Conservation (phyloP, 2,113 vertebrate species). For the Heliornis fulica region DNA sequence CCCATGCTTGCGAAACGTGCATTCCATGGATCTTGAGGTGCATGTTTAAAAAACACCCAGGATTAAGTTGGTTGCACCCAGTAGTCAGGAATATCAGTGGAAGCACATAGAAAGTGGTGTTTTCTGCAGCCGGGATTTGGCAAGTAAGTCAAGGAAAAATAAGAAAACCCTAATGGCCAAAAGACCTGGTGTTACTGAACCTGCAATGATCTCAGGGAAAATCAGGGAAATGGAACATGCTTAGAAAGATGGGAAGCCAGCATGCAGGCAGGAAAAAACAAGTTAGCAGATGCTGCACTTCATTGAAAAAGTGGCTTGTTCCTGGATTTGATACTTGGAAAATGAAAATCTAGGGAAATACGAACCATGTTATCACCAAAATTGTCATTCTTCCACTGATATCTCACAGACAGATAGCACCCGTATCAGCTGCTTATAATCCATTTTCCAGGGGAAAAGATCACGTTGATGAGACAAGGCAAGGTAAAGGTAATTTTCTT, state of each 20-base stretch:
- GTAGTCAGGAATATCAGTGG: not conserved
- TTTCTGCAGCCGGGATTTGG: not conserved
- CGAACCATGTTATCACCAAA: not conserved
- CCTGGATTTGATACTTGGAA: not conserved
- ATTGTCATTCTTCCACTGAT: not conserved
- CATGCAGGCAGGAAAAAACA: not conserved
- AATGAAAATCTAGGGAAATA: not conserved
- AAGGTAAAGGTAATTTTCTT: not conserved
- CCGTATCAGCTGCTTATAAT: not conserved
- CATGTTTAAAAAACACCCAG: not conserved
- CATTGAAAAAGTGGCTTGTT: not conserved
- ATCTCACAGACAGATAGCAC: not conserved
- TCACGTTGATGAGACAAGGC: not conserved
- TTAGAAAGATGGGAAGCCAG: not conserved
- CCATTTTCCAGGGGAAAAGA: not conserved
- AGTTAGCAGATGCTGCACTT: not conserved
- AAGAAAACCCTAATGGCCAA: not conserved
- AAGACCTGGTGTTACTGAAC: fast-evolving
- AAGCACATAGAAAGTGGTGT: not conserved
- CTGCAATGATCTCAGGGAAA: not conserved
- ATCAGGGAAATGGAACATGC: not conserved
- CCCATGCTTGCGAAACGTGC: not conserved
- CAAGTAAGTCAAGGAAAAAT: not conserved
- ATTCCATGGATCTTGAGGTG: not conserved
- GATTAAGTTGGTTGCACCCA: fast-evolving